Evolutionary conservation across 2,797 vertebrate genomes (phyloP), one percentile per base, ranked within the genome.

Genomic region (Manis pentadactyla): DNA sequence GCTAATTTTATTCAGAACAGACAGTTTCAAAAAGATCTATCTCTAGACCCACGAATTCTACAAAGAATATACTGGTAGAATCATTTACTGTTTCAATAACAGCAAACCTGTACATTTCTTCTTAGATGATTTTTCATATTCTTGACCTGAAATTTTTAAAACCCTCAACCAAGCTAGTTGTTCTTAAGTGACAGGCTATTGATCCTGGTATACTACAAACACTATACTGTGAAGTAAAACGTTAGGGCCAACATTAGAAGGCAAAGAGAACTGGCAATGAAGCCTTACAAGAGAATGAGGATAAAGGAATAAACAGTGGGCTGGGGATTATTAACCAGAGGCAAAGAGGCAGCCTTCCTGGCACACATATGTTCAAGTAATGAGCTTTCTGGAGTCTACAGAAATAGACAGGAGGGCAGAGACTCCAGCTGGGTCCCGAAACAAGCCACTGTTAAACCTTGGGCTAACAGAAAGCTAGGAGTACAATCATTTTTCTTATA

Each of bases 321-420:
- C 57, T 53, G 21, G 55, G 21, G 69, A 68, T 81, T 79, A 95
- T 39, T 86, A 92, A 75, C 31, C 63, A 95, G 37, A 93, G 31
- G 75, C 90, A 88, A 88, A 97, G 55, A 82, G 75, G 37, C 25
- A 89, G 83, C 68, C 55, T 96, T 95, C 85, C 68, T 57, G 66
- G 82, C 27, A 94, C 53, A 23, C 25, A 68, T 83, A 90, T 93
- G 64, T 84, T 85, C 83, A 92, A 87, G 37, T 92, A 89, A 94
- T 88, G 49, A 95, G 75, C 53, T 95, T 97, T 97, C 88, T 94
- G 39, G 27, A 94, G n/a, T 89, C 89, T 94, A 87, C 3, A 94
- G 94, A 97, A 97, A 95, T 27, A 95, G 86, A 84, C 39, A 89
- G 53, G 82, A 94, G 75, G 53, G 89, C 77, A 87, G 68, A 97